These are phyloP conservation scores for Phrynocephalus versicolor DNA, from an alignment of 2,113 vertebrate species.

Conservation along the genomic window DNA sequence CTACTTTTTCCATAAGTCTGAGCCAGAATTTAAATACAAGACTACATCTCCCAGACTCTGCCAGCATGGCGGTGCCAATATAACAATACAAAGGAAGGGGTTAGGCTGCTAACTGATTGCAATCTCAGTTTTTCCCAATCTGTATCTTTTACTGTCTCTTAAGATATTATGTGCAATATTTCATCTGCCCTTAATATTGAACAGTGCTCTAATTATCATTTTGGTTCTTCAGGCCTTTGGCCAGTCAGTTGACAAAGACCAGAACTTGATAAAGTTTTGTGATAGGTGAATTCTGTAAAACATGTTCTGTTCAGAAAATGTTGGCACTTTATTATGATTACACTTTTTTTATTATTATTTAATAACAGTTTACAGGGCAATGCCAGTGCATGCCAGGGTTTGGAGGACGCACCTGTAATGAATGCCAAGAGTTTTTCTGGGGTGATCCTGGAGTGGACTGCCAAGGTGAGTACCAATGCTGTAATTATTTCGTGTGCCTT, in stretches of 20 bases:
- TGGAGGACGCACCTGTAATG: conserved; percentile 89
- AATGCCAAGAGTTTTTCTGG: conserved; percentile 95
- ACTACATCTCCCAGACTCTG: too few relatives aligned
- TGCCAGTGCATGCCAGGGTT: conserved; percentile 93
- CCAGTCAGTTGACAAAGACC: not conserved
- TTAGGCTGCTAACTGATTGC: too few relatives aligned
- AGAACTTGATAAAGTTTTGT: not conserved
- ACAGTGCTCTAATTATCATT: not conserved
- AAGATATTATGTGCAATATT: not conserved
- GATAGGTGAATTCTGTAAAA: not conserved
- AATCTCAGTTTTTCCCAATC: not conserved
- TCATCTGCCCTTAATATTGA: not conserved
- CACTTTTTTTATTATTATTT: not conserved
- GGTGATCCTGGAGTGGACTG: conserved; percentile 89
- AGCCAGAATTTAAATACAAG: too few relatives aligned
- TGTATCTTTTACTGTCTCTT: not conserved
- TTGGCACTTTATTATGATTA: not conserved
- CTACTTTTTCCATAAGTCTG: too few relatives aligned
- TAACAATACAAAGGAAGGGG: too few relatives aligned
- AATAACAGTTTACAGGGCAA: conserved; percentile 88
- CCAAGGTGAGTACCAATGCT: conserved; percentile 75
- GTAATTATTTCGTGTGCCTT: not conserved
- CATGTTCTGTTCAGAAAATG: not conserved
- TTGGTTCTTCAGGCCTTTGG: not conserved
- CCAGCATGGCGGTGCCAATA: too few relatives aligned